A percentile compares a stretch with the other conserved stretches of the same genome.
Evolutionary conservation across 2,888 invertebrate genomes (phyloP).

Genomic region (Eilema caniola): DNA sequence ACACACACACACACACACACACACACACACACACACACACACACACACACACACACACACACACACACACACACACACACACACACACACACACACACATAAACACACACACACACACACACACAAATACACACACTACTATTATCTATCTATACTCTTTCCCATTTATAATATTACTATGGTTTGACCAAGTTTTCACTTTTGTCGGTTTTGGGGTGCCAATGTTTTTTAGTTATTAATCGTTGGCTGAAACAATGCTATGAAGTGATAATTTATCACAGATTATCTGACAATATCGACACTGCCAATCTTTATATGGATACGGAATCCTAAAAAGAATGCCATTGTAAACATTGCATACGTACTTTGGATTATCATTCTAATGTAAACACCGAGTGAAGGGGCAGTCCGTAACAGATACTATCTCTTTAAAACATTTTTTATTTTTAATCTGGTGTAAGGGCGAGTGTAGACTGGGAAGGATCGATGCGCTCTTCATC

Average conservation of each 20-base stretch:
- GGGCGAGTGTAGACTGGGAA: constrained; percentile 57
- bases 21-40: too few species aligned
- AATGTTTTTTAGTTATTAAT: neutral
- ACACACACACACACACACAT: too few species aligned
- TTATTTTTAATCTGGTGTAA: constrained; percentile 59
- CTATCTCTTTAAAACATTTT: constrained; percentile 48
- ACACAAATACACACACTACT: too few species aligned
- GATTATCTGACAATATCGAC: neutral
- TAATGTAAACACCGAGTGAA: constrained; percentile 54
- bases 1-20: too few species aligned
- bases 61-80: too few species aligned
- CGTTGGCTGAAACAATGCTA: neutral
- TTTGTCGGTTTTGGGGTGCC: too few species aligned
- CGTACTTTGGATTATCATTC: constrained; percentile 40
- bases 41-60: too few species aligned
- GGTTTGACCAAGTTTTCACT: too few species aligned
- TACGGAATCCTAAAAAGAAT: constrained; percentile 18
- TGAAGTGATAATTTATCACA: too few species aligned
- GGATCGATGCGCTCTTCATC: constrained; percentile 66
- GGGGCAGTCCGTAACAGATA: constrained; percentile 57
- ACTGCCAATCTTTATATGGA: neutral
- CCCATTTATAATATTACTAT: too few species aligned
- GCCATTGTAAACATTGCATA: constrained; percentile 32
- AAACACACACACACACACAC: too few species aligned
- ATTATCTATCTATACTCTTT: too few species aligned